Conservation (phyloP, 2,113 vertebrate species). For the Pterocles orientalis region DNA sequence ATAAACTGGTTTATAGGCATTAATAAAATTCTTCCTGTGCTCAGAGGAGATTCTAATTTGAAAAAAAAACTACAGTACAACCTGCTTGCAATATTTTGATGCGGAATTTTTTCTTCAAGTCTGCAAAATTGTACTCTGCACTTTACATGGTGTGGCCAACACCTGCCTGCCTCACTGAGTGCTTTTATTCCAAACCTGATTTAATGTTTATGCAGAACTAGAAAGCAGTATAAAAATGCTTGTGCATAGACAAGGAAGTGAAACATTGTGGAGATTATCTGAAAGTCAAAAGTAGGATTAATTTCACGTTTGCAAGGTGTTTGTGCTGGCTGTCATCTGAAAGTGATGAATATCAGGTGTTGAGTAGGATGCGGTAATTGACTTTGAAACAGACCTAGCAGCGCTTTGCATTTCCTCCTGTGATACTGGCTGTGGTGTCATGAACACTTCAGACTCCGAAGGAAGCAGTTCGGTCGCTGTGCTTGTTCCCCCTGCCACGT, state of each 20-base stretch:
- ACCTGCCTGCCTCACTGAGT: not conserved
- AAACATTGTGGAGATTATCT: not conserved
- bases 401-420: not conserved
- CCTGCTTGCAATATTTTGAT: not conserved
- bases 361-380: not conserved
- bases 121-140: not conserved
- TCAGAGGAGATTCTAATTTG: not conserved
- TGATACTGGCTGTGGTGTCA: not conserved
- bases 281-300: not conserved
- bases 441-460: not conserved
- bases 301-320: not conserved
- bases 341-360: not conserved
- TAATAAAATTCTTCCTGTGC: not conserved
- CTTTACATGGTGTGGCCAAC: not conserved
- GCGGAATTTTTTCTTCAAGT: not conserved
- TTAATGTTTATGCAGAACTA: not conserved
- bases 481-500: not conserved
- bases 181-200: not conserved
- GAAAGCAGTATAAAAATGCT: not conserved
- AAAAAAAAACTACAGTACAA: not conserved
- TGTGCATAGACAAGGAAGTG: not conserved
- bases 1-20: not conserved
- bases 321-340: conserved; percentile 16
- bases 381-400: not conserved
- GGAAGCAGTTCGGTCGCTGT: rapidly evolving